These are phyloP conservation scores for Helarctos malayanus DNA, from an alignment of 2,797 vertebrate genomes.

Conservation along the genomic window DNA sequence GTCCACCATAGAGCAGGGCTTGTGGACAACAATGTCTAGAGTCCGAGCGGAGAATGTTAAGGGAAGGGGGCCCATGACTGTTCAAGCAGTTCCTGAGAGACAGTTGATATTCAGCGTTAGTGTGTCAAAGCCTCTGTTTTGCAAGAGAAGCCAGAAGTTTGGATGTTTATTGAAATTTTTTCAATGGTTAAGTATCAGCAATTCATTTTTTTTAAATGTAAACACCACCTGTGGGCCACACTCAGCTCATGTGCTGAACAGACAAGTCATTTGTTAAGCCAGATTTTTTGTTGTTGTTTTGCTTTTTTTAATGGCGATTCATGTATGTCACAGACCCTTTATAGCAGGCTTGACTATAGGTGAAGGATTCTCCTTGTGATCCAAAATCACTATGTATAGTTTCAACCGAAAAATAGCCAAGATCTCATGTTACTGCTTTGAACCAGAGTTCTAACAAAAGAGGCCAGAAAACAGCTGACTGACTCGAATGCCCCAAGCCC, in stretches of 20 bases:
- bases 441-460: slow-evolving; percentile 51
- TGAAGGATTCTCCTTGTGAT: slow-evolving; percentile 56
- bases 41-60: not conserved
- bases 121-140: slow-evolving; percentile 34
- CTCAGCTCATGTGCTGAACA: not conserved
- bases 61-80: not conserved
- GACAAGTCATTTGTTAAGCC: slow-evolving; percentile 44
- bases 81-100: not conserved
- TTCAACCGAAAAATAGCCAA: slow-evolving; percentile 48
- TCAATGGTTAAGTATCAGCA: slow-evolving; percentile 17
- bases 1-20: not conserved
- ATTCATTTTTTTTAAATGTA: not conserved
- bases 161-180: slow-evolving; percentile 25
- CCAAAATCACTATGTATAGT: not conserved
- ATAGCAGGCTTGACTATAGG: not conserved
- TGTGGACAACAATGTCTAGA: not conserved
- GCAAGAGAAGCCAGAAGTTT: slow-evolving; percentile 41
- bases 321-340: slow-evolving; percentile 26
- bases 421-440: slow-evolving; percentile 49
- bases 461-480: slow-evolving; percentile 49
- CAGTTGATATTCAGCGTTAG: not conserved
- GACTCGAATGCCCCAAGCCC: not conserved
- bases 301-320: not conserved
- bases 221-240: not conserved
- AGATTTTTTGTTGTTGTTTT: not conserved